phyloP scores from a whole-genome alignment of 2,113 vertebrate species.

The Hydrochoerus hydrochaeris region DNA sequence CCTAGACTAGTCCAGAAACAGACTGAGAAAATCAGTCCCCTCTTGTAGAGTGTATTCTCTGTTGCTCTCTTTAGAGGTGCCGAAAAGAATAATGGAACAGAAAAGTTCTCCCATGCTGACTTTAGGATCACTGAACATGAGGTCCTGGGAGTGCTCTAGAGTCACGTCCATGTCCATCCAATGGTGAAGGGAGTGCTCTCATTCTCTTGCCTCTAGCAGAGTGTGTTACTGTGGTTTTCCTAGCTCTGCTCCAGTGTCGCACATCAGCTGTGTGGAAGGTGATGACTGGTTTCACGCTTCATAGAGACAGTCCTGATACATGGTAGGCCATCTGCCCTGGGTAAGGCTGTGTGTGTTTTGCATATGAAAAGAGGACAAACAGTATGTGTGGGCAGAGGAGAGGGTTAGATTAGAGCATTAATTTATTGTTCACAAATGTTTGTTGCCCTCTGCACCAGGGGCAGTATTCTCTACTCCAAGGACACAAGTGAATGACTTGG shows the following conservation, averaged over 20 bases:
- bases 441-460: too few relatives aligned
- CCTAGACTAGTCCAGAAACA: background rate
- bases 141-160: rapidly evolving
- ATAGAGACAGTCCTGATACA: background rate
- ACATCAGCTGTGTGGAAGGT: background rate
- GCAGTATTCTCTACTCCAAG: background rate
- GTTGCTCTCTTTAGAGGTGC: background rate
- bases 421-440: background rate
- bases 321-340: background rate
- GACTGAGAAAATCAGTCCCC: rapidly evolving
- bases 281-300: background rate
- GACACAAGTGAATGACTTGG: too few relatives aligned
- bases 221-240: background rate
- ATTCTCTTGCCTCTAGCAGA: too few relatives aligned
- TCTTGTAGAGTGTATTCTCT: too few relatives aligned
- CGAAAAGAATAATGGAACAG: background rate
- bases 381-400: background rate
- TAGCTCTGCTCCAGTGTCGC: background rate
- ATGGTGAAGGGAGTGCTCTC: too few relatives aligned
- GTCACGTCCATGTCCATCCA: rapidly evolving
- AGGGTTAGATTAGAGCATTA: too few relatives aligned
- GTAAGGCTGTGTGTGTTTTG: background rate
- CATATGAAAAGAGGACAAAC: background rate
- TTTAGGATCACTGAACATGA: background rate
- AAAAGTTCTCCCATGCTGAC: background rate